A percentile compares a stretch with the other conserved stretches of the same genome.
Conservation (phyloP, 2,888 invertebrate genomes). For the Tetheella fluctuosa region DNA sequence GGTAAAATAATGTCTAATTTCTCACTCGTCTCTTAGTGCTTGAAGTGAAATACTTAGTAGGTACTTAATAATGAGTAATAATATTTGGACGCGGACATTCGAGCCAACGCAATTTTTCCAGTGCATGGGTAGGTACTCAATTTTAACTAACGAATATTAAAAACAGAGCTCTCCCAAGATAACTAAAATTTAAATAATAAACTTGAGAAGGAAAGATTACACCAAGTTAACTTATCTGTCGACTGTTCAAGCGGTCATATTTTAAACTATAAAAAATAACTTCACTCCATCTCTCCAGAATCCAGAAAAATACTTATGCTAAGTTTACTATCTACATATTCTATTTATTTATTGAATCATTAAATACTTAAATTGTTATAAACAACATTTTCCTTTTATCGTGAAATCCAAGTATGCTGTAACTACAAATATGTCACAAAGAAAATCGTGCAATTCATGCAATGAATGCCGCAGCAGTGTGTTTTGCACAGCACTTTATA, state of each 20-base stretch:
- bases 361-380: neutral
- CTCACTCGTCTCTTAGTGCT: no score
- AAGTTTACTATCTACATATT: no score
- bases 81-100: no score
- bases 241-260: neutral
- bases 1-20: no score
- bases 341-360: no score
- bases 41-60: no score
- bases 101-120: no score
- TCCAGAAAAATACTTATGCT: no score
- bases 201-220: neutral
- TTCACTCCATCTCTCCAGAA: no score
- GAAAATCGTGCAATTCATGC: slow-evolving; percentile 12
- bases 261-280: no score
- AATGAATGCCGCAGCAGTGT: slow-evolving; percentile 25
- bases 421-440: slow-evolving; percentile 12
- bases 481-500: slow-evolving; percentile 42
- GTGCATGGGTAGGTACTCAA: neutral
- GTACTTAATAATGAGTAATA: no score
- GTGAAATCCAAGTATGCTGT: neutral
- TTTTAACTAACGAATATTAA: slow-evolving; percentile 1
- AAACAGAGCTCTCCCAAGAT: neutral
- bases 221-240: neutral
- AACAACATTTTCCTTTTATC: neutral
- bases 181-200: neutral